Percentiles rank a stretch among this genome's conserved stretches.
phyloP scores from a whole-genome alignment of 2,113 vertebrate genomes.

The Gallinago paraguaiae region DNA sequence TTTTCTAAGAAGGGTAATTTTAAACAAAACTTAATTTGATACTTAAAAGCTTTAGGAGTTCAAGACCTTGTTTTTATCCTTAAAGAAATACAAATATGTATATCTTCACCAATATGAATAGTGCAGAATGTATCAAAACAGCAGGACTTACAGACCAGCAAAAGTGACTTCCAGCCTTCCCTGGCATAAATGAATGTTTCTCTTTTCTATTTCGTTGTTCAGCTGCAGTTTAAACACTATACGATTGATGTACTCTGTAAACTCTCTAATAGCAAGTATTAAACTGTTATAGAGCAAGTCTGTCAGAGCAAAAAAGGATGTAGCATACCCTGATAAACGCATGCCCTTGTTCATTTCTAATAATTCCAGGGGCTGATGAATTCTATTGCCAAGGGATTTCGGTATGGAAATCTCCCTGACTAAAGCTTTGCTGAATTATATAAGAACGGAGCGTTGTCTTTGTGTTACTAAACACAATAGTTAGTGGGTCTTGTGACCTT shows the following conservation, averaged over 20 bases:
- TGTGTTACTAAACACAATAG: conserved; percentile 69
- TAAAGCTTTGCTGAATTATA: conserved; percentile 65
- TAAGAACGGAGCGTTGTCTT: conserved; percentile 56
- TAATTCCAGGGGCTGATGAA: conserved; percentile 62
- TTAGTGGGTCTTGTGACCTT: conserved; percentile 50
- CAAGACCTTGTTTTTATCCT: not conserved
- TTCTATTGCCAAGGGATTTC: conserved; percentile 62
- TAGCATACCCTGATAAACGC: conserved; percentile 46
- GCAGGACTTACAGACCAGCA: not conserved
- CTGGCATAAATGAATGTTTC: not conserved
- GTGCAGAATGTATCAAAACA: not conserved
- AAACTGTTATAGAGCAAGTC: not conserved
- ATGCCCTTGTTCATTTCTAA: conserved; percentile 58
- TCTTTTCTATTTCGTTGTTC: not conserved
- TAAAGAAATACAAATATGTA: not conserved
- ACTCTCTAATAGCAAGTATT: conserved; percentile 17
- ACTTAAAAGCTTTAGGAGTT: not conserved
- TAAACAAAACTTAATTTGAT: not conserved
- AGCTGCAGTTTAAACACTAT: not conserved
- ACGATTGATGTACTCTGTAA: not conserved
- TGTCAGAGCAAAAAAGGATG: conserved; percentile 22
- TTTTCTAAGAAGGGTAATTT: not conserved
- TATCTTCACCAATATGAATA: not conserved
- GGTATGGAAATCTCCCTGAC: conserved; percentile 62
- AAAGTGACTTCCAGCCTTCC: not conserved